A percentile compares a stretch with the other conserved stretches of the same genome.
Conservation (phyloP, 2,888 invertebrate species). For the Schizaphis graminum region DNA sequence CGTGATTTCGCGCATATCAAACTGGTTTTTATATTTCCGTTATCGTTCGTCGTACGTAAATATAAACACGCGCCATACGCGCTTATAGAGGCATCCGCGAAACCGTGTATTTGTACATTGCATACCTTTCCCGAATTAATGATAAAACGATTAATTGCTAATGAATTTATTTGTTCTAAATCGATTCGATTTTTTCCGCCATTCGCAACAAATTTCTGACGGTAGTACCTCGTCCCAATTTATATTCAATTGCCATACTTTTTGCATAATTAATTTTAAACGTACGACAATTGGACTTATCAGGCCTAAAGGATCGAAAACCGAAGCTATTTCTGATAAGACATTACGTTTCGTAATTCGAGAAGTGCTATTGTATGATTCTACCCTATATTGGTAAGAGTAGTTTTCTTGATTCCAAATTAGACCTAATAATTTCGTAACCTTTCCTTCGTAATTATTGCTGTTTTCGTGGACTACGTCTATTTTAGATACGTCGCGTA, state of each 20-base stretch:
- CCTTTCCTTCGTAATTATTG: not conserved
- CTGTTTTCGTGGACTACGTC: not conserved
- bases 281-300: conserved; percentile 53
- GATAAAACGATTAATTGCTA: not conserved
- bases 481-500: not conserved
- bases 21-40: conserved; percentile 1
- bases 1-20: conserved; percentile 69
- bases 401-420: conserved; percentile 19
- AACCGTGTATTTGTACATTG: conserved; percentile 67
- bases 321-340: conserved; percentile 48
- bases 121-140: not conserved
- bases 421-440: conserved; percentile 20
- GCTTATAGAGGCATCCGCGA: conserved; percentile 67
- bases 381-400: conserved; percentile 13
- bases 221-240: conserved; percentile 64
- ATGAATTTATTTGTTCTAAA: conserved; percentile 3
- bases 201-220: conserved; percentile 4
- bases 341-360: conserved; percentile 22
- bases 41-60: conserved; percentile 59
- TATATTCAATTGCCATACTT: conserved; percentile 55
- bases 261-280: conserved; percentile 59
- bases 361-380: not conserved
- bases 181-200: conserved; percentile 34
- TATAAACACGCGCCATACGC: conserved; percentile 68
- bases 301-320: conserved; percentile 64